Evolutionary conservation across 1,140 invertebrate genomes (phyloP).

Genomic region (Manduca sexta): DNA sequence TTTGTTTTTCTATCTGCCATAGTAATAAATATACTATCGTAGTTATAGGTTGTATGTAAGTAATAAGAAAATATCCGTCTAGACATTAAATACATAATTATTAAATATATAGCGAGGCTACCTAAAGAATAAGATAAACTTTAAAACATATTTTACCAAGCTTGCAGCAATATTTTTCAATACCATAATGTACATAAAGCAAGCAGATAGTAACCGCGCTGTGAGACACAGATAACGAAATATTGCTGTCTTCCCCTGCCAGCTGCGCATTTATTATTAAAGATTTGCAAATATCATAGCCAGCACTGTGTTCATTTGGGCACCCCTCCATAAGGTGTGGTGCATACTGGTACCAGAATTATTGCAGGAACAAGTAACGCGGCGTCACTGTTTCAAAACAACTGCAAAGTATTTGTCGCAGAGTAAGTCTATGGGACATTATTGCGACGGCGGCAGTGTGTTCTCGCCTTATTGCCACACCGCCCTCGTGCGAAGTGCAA

Average conservation of each 20-base stretch:
- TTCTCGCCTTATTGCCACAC: conserved; percentile 27
- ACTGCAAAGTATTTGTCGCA: conserved; percentile 27
- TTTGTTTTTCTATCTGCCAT: too few relatives aligned
- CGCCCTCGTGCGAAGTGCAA: conserved; percentile 35
- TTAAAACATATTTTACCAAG: too few relatives aligned
- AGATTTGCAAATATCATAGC: conserved; percentile 42
- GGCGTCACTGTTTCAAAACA: conserved; percentile 1
- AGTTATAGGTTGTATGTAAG: too few relatives aligned
- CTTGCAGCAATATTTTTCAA: too few relatives aligned
- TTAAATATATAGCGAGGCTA: too few relatives aligned
- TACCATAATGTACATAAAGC: background rate
- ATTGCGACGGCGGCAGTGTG: conserved; percentile 24
- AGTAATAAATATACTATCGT: too few relatives aligned
- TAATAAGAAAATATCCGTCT: too few relatives aligned
- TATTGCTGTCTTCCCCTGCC: conserved; percentile 19
- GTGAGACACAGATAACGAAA: conserved; percentile 30
- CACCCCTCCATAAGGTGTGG: conserved; percentile 20
- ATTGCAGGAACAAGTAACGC: background rate
- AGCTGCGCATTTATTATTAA: conserved; percentile 45
- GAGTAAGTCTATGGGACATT: conserved; percentile 18
- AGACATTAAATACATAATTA: too few relatives aligned
- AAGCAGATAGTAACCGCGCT: conserved; percentile 21
- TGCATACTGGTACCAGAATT: conserved; percentile 7
- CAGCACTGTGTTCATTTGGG: conserved; percentile 15
- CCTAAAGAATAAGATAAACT: too few relatives aligned